Conservation (phyloP, 2,113 vertebrate species). For the Lontra canadensis region DNA sequence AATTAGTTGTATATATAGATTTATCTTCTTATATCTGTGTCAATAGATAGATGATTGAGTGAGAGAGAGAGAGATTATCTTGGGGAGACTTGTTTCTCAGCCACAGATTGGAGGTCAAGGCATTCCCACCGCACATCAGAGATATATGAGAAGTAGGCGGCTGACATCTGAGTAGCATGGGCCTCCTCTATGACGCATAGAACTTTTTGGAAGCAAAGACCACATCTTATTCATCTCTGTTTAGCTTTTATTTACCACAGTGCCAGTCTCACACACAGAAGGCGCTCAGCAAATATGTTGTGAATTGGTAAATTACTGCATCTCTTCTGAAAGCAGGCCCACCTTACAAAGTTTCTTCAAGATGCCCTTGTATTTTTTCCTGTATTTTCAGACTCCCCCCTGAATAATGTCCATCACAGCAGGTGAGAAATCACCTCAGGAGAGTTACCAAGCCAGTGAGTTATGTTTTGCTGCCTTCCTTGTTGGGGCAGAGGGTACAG, state of each 20-base stretch:
- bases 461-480: not conserved
- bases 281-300: not conserved
- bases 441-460: not conserved
- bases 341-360: not conserved
- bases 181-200: not conserved
- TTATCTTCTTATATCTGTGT: not conserved
- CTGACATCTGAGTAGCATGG: not conserved
- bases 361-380: not conserved
- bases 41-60: not conserved
- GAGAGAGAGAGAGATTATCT: not conserved
- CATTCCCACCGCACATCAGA: not conserved
- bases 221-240: not conserved
- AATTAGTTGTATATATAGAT: not conserved
- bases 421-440: not conserved
- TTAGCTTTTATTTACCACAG: not conserved
- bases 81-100: not conserved
- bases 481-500: not conserved
- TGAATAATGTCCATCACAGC: not conserved
- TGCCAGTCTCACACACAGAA: too few species aligned
- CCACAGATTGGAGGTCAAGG: not conserved
- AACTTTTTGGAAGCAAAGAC: not conserved
- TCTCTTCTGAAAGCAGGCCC: not conserved
- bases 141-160: not conserved
- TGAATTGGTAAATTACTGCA: not conserved
- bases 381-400: not conserved